Conservation (phyloP, 2,797 vertebrate genomes). For the Moxostoma hubbsi region DNA sequence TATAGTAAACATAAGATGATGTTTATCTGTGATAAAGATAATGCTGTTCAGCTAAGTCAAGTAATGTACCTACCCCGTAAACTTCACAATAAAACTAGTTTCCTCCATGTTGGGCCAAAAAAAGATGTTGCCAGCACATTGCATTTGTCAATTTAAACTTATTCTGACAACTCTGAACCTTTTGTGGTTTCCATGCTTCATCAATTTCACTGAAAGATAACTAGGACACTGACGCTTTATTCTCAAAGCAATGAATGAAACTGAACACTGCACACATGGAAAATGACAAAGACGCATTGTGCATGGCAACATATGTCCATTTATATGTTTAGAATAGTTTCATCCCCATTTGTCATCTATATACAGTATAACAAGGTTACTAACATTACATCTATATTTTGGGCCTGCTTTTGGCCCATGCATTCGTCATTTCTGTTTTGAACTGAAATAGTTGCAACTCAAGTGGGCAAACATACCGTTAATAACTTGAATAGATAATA, state of each 20-base stretch:
- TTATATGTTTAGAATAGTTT: background rate
- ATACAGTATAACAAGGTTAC: background rate
- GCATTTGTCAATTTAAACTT: background rate
- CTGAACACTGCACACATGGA: no score
- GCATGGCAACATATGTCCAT: background rate
- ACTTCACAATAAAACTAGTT: background rate
- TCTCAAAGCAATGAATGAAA: background rate
- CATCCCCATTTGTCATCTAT: no score
- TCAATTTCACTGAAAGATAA: constrained; percentile 32
- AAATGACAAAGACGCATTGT: background rate
- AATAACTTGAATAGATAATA: no score
- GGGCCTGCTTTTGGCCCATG: no score
- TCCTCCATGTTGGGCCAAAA: background rate
- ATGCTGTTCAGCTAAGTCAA: no score
- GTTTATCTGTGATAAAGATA: no score
- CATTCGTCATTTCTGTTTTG: no score
- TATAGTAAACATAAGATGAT: no score
- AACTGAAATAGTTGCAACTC: no score
- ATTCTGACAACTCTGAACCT: constrained; percentile 11
- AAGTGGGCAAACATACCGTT: no score
- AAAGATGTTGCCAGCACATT: background rate
- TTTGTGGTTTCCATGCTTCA: constrained; percentile 23
- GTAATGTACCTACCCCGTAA: no score
- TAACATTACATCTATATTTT: background rate
- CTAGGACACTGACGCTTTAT: background rate